Percentiles rank a stretch among this genome's conserved stretches.
Evolutionary conservation across 2,797 vertebrate species (phyloP).

Genomic region (Chaunax sp.): DNA sequence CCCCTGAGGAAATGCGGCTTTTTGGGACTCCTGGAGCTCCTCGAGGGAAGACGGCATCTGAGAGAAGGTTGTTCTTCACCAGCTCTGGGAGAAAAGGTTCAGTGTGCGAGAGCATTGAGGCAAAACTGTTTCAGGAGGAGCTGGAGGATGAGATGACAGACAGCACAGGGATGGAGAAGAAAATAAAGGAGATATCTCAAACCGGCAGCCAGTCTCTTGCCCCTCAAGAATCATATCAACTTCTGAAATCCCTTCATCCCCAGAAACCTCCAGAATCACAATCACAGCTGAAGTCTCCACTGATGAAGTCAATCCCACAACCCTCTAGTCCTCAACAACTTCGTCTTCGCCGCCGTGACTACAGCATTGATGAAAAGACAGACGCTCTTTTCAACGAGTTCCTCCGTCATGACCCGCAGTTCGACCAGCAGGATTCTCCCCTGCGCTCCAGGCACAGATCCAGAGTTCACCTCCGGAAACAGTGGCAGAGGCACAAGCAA

Average conservation of each 20-base stretch:
- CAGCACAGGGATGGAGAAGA: conserved; percentile 52
- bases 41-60: conserved; percentile 87
- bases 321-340: conserved; percentile 70
- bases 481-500: conserved; percentile 96
- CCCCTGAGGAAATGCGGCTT: conserved; percentile 85
- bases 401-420: conserved; percentile 93
- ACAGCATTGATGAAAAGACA: conserved; percentile 97
- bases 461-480: conserved; percentile 91
- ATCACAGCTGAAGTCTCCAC: conserved; percentile 53
- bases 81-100: conserved; percentile 88
- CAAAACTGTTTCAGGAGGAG: conserved; percentile 82
- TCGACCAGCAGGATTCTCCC: conserved; percentile 89
- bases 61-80: conserved; percentile 91
- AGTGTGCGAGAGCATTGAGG: conserved; percentile 91
- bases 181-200: conserved; percentile 33
- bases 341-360: conserved; percentile 90
- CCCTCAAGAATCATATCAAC: conserved; percentile 61
- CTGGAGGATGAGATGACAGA: conserved; percentile 77
- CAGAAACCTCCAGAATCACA: conserved; percentile 63
- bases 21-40: conserved; percentile 78
- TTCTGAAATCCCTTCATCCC: conserved; percentile 49
- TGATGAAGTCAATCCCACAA: conserved; percentile 67
- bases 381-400: conserved; percentile 97
- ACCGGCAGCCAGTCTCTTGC: conserved; percentile 29
- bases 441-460: conserved; percentile 88